phyloP scores from a whole-genome alignment of 2,113 vertebrate genomes.

The Caretta caretta region DNA sequence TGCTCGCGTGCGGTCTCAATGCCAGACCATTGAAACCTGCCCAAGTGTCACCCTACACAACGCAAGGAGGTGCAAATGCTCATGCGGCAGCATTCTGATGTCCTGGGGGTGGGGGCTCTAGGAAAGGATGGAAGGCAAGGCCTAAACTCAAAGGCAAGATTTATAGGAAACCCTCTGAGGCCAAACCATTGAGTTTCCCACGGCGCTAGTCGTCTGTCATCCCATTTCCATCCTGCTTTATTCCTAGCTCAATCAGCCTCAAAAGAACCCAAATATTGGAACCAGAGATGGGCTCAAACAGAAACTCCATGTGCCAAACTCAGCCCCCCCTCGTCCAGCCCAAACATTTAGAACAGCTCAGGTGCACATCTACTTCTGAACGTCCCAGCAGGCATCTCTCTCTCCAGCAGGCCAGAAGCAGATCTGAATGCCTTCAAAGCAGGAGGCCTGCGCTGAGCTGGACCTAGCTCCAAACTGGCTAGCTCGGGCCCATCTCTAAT shows the following conservation, averaged over 20 bases:
- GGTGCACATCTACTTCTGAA: not conserved
- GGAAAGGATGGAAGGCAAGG: not conserved
- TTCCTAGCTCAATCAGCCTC: not conserved
- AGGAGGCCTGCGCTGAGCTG: not conserved
- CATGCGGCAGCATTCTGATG: not conserved
- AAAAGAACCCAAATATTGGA: not conserved
- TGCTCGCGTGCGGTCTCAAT: rapidly evolving
- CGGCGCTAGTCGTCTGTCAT: not conserved
- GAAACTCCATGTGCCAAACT: not conserved
- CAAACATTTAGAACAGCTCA: not conserved
- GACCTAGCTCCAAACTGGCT: not conserved
- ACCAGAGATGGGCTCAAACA: not conserved
- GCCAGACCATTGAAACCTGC: not conserved
- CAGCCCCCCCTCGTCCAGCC: not conserved
- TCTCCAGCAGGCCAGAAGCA: not conserved
- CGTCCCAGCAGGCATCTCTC: no score
- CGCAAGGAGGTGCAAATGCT: not conserved
- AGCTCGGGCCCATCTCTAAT: not conserved
- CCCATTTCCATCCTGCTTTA: not conserved
- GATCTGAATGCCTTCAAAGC: not conserved
- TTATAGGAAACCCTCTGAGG: not conserved
- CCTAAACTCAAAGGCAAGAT: rapidly evolving
- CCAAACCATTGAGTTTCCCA: not conserved
- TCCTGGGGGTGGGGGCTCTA: not conserved
- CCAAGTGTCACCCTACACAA: not conserved